Percentiles rank a stretch among this genome's conserved stretches.
Conservation (phyloP, 2,888 invertebrate species). For the Eudasyphora cyanicolor region DNA sequence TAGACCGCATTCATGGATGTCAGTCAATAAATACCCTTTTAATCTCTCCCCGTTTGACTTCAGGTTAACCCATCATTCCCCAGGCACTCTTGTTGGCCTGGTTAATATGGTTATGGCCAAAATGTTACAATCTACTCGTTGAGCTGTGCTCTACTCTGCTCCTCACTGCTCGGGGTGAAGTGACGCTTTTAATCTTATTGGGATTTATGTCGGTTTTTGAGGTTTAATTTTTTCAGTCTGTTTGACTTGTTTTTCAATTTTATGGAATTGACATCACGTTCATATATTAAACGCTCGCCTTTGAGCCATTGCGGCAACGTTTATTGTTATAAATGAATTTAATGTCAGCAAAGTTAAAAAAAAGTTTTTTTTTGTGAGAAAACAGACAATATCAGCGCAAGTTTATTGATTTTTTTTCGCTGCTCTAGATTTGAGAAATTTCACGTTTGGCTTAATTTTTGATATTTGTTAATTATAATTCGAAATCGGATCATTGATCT, state of each 20-base stretch:
- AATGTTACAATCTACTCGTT: too few relatives aligned
- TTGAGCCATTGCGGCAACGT: background rate
- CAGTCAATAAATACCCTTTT: background rate
- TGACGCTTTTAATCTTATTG: slow-evolving; percentile 10
- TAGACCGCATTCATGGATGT: background rate
- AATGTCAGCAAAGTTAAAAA: slow-evolving; percentile 16
- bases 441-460: background rate
- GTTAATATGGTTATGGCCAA: background rate
- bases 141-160: too few relatives aligned
- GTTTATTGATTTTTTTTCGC: background rate
- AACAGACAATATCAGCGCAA: background rate
- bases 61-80: slow-evolving; percentile 16
- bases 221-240: background rate
- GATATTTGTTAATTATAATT: background rate
- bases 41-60: background rate
- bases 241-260: background rate
- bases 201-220: background rate
- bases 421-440: background rate
- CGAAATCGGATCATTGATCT: slow-evolving; percentile 10
- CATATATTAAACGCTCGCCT: slow-evolving; percentile 5
- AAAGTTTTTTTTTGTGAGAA: background rate
- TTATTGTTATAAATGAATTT: slow-evolving; percentile 6
- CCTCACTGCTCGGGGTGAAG: background rate
- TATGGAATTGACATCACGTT: slow-evolving; percentile 54
- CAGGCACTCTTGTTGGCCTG: background rate